These are phyloP conservation scores for Acanthopleura granulata DNA, from an alignment of 2,888 invertebrate genomes.

Conservation along the genomic window DNA sequence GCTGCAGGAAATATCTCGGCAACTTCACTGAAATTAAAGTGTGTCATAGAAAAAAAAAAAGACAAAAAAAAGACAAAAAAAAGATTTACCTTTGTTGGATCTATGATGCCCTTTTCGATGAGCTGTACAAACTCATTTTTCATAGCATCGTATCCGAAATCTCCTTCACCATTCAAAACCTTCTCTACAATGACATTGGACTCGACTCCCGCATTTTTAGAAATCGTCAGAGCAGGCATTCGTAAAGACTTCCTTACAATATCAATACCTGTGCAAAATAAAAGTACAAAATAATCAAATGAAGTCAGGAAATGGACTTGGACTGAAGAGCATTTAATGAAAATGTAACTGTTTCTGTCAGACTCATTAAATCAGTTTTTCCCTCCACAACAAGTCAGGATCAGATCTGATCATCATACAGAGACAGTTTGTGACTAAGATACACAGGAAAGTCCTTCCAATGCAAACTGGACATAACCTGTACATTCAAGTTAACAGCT, in stretches of 20 bases:
- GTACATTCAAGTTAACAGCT: too few relatives aligned
- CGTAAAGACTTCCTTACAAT: conserved; percentile 88
- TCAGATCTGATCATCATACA: not conserved
- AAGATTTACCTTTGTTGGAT: conserved; percentile 88
- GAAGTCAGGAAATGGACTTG: not conserved
- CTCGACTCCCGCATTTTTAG: conserved; percentile 93
- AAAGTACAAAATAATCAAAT: not conserved
- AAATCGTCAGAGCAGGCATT: conserved; percentile 92
- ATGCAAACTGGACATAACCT: too few relatives aligned
- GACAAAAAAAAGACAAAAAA: too few relatives aligned
- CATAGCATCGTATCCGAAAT: conserved; percentile 88
- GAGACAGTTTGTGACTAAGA: not conserved
- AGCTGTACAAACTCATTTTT: conserved; percentile 91
- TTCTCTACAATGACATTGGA: conserved; percentile 92
- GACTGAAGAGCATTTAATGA: not conserved
- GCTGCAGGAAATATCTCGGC: too few relatives aligned
- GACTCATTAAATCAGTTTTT: conserved; percentile 9
- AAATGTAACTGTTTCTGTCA: not conserved
- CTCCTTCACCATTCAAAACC: conserved; percentile 79
- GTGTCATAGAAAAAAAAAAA: too few relatives aligned
- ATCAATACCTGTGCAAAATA: conserved; percentile 77
- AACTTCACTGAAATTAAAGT: too few relatives aligned
- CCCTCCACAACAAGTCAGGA: not conserved
- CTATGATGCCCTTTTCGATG: conserved; percentile 94
- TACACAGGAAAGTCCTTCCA: too few relatives aligned